Evolutionary conservation across 1,140 invertebrate genomes (phyloP).

Genomic region (Physella acuta): DNA sequence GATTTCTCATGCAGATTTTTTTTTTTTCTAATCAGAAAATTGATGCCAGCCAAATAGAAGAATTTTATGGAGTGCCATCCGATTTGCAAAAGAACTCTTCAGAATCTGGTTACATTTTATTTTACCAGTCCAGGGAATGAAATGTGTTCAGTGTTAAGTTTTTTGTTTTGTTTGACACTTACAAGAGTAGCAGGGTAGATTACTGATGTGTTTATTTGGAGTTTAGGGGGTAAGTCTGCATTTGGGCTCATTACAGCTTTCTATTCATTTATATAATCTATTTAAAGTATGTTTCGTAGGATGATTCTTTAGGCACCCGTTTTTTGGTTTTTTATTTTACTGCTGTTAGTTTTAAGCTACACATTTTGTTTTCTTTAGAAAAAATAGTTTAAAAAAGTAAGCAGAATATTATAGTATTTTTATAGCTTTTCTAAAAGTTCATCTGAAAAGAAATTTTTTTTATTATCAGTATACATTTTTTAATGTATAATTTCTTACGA

Average conservation of each 20-base stretch:
- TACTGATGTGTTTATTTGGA: neutral
- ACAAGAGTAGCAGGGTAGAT: neutral
- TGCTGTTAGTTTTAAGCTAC: too few relatives aligned
- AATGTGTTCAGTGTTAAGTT: neutral
- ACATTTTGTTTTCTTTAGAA: too few relatives aligned
- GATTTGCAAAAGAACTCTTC: conserved; percentile 90
- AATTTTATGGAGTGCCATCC: conserved; percentile 97
- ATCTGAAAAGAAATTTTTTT: too few relatives aligned
- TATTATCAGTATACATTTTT: too few relatives aligned
- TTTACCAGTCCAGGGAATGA: conserved; percentile 95
- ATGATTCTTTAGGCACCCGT: neutral
- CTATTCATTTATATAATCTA: neutral
- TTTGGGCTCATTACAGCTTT: neutral
- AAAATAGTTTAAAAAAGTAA: too few relatives aligned
- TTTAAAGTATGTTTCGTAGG: neutral
- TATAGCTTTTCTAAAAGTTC: too few relatives aligned
- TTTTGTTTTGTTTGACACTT: neutral
- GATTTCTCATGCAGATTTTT: too few relatives aligned
- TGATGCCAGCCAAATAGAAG: conserved; percentile 96
- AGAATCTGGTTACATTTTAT: conserved; percentile 98
- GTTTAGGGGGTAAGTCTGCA: neutral
- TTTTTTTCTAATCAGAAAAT: too few relatives aligned
- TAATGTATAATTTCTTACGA: too few relatives aligned
- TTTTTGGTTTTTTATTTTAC: neutral
- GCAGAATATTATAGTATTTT: too few relatives aligned